These are phyloP conservation scores for Aythya baeri DNA, from an alignment of 2,113 vertebrate species.

Conservation along the genomic window DNA sequence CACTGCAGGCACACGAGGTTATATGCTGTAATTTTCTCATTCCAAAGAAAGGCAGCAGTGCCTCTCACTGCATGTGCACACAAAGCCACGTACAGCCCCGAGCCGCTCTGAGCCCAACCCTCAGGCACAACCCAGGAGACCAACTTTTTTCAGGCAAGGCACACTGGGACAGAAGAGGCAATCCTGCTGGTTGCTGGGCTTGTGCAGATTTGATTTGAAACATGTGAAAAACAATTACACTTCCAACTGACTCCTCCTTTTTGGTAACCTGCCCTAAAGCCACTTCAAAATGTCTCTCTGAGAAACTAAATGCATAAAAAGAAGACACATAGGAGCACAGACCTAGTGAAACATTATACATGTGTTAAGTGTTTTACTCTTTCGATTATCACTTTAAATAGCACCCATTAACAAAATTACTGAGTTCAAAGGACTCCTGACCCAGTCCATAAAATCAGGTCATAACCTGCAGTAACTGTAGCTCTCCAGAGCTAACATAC, in stretches of 20 bases:
- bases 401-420: neutral
- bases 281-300: neutral
- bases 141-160: neutral
- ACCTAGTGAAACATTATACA: neutral
- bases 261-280: neutral
- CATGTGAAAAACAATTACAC: neutral
- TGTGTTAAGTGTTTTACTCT: neutral
- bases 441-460: neutral
- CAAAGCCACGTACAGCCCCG: fast-evolving
- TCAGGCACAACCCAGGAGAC: neutral
- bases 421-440: neutral
- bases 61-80: neutral
- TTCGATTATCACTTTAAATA: neutral
- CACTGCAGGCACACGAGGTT: neutral
- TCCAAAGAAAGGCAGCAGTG: neutral
- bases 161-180: neutral
- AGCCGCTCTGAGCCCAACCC: neutral
- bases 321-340: neutral
- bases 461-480: neutral
- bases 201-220: neutral
- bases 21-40: neutral
- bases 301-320: neutral
- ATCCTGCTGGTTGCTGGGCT: neutral
- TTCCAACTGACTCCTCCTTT: neutral
- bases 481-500: neutral